Conservation (phyloP, 2,797 vertebrate species). For the Eulemur mongoz region DNA sequence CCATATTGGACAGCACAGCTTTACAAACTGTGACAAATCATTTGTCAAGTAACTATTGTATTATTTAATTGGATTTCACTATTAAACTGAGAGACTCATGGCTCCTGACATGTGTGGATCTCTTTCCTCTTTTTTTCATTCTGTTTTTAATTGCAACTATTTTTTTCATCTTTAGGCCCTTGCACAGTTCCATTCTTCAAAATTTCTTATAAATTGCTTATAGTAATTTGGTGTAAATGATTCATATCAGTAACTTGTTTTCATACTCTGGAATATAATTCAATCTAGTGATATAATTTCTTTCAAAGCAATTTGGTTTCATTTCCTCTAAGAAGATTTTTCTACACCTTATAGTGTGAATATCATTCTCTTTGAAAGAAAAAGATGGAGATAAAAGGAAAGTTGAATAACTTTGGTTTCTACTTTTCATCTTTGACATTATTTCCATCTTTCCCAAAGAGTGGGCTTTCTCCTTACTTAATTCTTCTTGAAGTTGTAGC, state of each 20-base stretch:
- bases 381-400: not conserved
- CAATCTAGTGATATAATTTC: conserved; percentile 14
- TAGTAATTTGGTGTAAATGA: not conserved
- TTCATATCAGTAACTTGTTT: conserved; percentile 29
- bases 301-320: conserved; percentile 35
- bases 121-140: not conserved
- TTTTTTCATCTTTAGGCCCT: not conserved
- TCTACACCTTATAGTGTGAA: not conserved
- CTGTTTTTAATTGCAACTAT: not conserved
- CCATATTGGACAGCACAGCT: not conserved
- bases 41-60: not conserved
- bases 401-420: not conserved
- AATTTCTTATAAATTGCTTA: conserved; percentile 19
- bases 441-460: not conserved
- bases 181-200: not conserved
- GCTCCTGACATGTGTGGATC: not conserved
- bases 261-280: not conserved
- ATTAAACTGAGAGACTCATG: not conserved
- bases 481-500: not conserved
- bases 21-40: not conserved
- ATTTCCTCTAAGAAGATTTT: conserved; percentile 47
- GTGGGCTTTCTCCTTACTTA: not conserved
- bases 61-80: conserved; percentile 2
- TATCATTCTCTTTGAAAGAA: not conserved
- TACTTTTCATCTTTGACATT: not conserved